These are phyloP conservation scores for Clinocottus analis DNA, from an alignment of 2,113 vertebrate species.

Conservation along the genomic window DNA sequence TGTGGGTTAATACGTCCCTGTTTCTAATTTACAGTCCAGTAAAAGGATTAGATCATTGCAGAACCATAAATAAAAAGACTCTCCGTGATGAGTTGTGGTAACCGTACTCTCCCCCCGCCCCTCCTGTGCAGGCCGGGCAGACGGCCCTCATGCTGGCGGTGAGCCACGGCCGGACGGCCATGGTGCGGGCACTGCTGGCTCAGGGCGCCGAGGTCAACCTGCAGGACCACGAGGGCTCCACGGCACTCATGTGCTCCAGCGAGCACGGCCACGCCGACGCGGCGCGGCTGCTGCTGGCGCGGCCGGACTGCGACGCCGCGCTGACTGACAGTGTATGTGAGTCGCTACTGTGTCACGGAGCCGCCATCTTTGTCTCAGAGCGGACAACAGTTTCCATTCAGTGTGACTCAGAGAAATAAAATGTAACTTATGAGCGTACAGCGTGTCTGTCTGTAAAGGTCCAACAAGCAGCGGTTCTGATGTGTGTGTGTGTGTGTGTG, in stretches of 20 bases:
- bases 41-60: not conserved
- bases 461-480: not conserved
- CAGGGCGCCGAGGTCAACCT: slow-evolving; percentile 93
- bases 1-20: too few relatives aligned
- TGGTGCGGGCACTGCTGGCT: slow-evolving; percentile 92
- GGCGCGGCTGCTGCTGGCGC: slow-evolving; percentile 91
- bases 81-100: too few relatives aligned
- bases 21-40: not conserved
- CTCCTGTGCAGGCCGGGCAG: slow-evolving; percentile 89
- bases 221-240: slow-evolving; percentile 96
- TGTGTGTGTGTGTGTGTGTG: slow-evolving; percentile 20
- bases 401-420: not conserved
- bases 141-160: slow-evolving; percentile 97
- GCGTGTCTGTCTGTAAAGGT: not conserved
- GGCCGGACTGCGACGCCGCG: slow-evolving; percentile 89
- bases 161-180: slow-evolving; percentile 94
- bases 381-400: not conserved
- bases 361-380: slow-evolving; percentile 17
- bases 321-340: slow-evolving; percentile 91
- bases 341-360: slow-evolving; percentile 54
- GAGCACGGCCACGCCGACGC: slow-evolving; percentile 95
- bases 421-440: not conserved
- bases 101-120: too few relatives aligned
- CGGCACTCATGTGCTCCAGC: slow-evolving; percentile 96
- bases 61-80: not conserved